These are phyloP conservation scores for Gonocerus acuteangulatus DNA, from an alignment of 2,888 invertebrate species.

Conservation along the genomic window DNA sequence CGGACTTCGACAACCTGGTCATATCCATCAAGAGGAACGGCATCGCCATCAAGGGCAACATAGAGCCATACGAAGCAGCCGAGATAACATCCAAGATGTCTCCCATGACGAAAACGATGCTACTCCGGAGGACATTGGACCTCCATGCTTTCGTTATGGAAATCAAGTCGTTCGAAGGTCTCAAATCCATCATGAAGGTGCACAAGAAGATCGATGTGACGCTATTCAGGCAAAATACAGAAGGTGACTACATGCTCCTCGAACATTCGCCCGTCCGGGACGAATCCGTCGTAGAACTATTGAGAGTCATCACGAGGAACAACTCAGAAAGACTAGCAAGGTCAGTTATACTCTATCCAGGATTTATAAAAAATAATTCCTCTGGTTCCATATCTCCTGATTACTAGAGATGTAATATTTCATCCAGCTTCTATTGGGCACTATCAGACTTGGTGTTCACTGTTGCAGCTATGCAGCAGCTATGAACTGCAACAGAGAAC, in stretches of 20 bases:
- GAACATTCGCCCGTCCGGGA: slow-evolving; percentile 53
- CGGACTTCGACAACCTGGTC: slow-evolving; percentile 39
- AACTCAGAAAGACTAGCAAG: slow-evolving; percentile 51
- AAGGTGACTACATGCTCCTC: slow-evolving; percentile 56
- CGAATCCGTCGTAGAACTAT: slow-evolving; percentile 54
- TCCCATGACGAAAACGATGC: slow-evolving; percentile 46
- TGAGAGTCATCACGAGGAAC: slow-evolving; percentile 50
- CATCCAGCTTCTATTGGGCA: no score
- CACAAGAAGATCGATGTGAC: slow-evolving; percentile 50
- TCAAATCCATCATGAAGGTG: slow-evolving; percentile 39
- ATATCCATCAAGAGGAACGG: slow-evolving; percentile 42
- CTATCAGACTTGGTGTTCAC: no score
- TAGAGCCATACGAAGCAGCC: slow-evolving; percentile 43
- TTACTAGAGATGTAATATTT: no score
- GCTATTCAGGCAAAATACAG: slow-evolving; percentile 56
- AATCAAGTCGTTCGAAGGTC: slow-evolving; percentile 41
- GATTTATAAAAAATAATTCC: background rate
- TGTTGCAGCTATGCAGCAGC: no score
- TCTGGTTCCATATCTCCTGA: no score
- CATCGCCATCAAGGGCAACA: slow-evolving; percentile 44
- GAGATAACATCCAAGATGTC: slow-evolving; percentile 44
- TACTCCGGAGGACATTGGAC: slow-evolving; percentile 49
- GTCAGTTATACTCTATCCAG: slow-evolving; percentile 41
- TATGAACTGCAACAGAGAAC: no score
- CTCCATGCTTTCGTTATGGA: slow-evolving; percentile 52